A percentile compares a stretch with the other conserved stretches of the same genome.
Evolutionary conservation across 1,140 invertebrate genomes (phyloP).

Genomic region (Trialeurodes vaporariorum): DNA sequence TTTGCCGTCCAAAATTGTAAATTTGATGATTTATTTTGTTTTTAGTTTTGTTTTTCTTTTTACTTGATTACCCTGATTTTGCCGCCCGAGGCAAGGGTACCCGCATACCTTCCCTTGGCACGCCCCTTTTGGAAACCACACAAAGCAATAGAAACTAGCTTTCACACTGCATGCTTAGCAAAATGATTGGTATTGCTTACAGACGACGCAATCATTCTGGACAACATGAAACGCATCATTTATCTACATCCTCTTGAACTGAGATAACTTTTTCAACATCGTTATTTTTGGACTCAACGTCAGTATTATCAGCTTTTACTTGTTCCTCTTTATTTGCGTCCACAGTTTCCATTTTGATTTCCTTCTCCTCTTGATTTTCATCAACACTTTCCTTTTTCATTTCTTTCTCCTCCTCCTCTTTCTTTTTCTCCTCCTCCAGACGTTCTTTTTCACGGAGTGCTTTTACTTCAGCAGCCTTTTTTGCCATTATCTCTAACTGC

Average conservation of each 20-base stretch:
- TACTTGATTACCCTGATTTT: too few relatives aligned
- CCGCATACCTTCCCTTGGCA: too few relatives aligned
- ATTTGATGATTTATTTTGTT: too few relatives aligned
- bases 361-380: too few relatives aligned
- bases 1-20: too few relatives aligned
- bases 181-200: background rate
- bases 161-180: background rate
- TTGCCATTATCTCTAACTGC: slow-evolving; percentile 8
- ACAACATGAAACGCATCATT: too few relatives aligned
- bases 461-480: slow-evolving; percentile 10
- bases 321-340: slow-evolving; percentile 12
- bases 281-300: background rate
- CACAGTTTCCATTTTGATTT: slow-evolving; percentile 7
- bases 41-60: too few relatives aligned
- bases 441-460: slow-evolving; percentile 5
- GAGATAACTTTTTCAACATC: background rate
- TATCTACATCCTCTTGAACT: too few relatives aligned
- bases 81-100: too few relatives aligned
- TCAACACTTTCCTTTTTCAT: slow-evolving; percentile 12
- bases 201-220: too few relatives aligned
- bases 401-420: slow-evolving; percentile 16
- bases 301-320: slow-evolving; percentile 3
- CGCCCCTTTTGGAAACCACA: too few relatives aligned
- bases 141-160: too few relatives aligned
- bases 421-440: slow-evolving; percentile 1